A percentile compares a stretch with the other conserved stretches of the same genome.
These are phyloP conservation scores for Chrysolina haemoptera DNA, from an alignment of 2,888 invertebrate species.

Conservation along the genomic window DNA sequence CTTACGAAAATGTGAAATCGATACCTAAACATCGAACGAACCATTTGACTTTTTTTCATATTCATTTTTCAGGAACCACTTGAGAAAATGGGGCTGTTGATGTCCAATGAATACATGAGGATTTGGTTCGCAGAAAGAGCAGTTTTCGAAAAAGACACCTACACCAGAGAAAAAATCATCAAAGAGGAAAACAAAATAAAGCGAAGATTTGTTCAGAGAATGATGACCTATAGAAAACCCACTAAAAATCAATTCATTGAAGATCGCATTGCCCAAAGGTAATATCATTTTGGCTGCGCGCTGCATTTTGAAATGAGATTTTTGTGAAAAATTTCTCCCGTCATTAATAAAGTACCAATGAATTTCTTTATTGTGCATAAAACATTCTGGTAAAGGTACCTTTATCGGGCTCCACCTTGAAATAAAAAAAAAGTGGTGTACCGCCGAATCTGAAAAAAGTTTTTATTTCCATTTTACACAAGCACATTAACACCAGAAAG, in stretches of 20 bases:
- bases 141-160: conserved; percentile 73
- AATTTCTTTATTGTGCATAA: too few species aligned
- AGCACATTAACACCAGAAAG: too few species aligned
- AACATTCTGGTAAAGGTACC: too few species aligned
- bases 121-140: conserved; percentile 75
- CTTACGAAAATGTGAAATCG: conserved; percentile 73
- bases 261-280: conserved; percentile 40
- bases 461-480: too few species aligned
- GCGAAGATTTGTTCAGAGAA: conserved; percentile 60
- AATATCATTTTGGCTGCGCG: not conserved
- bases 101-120: conserved; percentile 74
- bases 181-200: conserved; percentile 70
- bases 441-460: too few species aligned
- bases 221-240: conserved; percentile 55
- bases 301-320: not conserved
- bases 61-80: conserved; percentile 16
- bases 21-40: conserved; percentile 5
- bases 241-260: conserved; percentile 50
- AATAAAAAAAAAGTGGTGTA: too few species aligned
- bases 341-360: too few species aligned
- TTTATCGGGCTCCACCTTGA: too few species aligned
- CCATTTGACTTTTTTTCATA: not conserved
- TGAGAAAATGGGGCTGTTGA: conserved; percentile 68
- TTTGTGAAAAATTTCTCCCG: not conserved
- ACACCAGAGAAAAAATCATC: conserved; percentile 71